Conservation (phyloP, 2,797 vertebrate genomes). For the Craterocephalus amniculus region DNA sequence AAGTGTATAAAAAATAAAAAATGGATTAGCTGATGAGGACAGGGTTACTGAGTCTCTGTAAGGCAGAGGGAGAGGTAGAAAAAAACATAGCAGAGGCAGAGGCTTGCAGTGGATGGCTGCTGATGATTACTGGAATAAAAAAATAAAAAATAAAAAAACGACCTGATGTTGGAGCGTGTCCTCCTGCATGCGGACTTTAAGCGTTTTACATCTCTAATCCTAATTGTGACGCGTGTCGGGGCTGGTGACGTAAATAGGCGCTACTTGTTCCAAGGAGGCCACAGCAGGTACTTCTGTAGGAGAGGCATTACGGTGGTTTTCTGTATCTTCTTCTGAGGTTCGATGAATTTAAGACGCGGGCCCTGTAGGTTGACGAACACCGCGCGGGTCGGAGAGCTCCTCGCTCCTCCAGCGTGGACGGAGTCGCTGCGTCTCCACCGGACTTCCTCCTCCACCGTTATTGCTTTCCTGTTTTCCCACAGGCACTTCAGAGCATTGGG, state of each 20-base stretch:
- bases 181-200: slow-evolving; percentile 39
- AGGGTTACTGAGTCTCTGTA: slow-evolving; percentile 36
- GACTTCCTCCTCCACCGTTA: slow-evolving; percentile 55
- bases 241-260: slow-evolving; percentile 67
- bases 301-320: slow-evolving; percentile 79
- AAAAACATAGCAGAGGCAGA: slow-evolving; percentile 63
- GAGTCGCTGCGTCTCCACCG: neutral
- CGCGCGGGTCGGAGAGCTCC: slow-evolving; percentile 27
- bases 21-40: slow-evolving; percentile 11
- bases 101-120: slow-evolving; percentile 43
- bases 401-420: slow-evolving; percentile 36
- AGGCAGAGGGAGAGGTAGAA: slow-evolving; percentile 76
- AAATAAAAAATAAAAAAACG: slow-evolving; percentile 21
- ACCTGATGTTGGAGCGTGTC: slow-evolving; percentile 15
- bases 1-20: neutral
- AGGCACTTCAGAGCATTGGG: slow-evolving; percentile 81
- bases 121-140: neutral
- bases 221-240: slow-evolving; percentile 36
- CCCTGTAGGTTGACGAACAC: slow-evolving; percentile 63
- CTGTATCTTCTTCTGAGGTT: slow-evolving; percentile 68
- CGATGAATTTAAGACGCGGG: slow-evolving; percentile 66
- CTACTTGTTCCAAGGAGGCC: slow-evolving; percentile 67
- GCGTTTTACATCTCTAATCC: slow-evolving; percentile 25
- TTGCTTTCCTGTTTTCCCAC: slow-evolving; percentile 76
- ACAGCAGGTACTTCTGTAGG: slow-evolving; percentile 75